Percentiles rank a stretch among this genome's conserved stretches.
phyloP scores from a whole-genome alignment of 2,888 invertebrate species.

The Salpingus planirostris region DNA sequence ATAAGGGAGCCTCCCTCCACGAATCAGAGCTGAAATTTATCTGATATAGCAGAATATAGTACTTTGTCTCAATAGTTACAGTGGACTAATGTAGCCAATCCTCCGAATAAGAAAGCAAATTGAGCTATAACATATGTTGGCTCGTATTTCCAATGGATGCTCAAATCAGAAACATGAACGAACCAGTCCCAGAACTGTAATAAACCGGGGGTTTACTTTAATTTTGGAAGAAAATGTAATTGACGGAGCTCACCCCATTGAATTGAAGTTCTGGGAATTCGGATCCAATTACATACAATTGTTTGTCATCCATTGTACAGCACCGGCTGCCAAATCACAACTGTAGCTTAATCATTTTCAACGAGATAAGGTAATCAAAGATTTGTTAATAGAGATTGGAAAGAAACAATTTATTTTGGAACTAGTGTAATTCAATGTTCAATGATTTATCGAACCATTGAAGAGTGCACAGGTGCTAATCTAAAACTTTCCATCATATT shows the following conservation, averaged over 20 bases:
- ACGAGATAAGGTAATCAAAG: no score
- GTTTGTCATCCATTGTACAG: constrained; percentile 23
- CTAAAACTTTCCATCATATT: no score
- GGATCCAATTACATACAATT: constrained; percentile 29
- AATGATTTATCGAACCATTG: constrained; percentile 1
- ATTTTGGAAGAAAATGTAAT: background rate
- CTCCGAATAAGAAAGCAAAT: constrained; percentile 51
- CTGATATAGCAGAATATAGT: background rate
- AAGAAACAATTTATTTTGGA: no score
- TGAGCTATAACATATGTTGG: constrained; percentile 60
- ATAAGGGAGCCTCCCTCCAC: constrained; percentile 66
- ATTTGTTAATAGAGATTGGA: no score
- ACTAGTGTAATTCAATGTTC: background rate
- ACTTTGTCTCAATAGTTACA: constrained; percentile 41
- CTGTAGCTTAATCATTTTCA: no score
- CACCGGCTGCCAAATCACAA: background rate
- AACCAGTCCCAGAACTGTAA: constrained; percentile 55
- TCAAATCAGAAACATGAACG: constrained; percentile 47
- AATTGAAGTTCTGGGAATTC: constrained; percentile 32
- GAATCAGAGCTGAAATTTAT: constrained; percentile 49
- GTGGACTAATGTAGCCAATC: constrained; percentile 56
- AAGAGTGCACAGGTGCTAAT: background rate
- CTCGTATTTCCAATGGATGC: constrained; percentile 53
- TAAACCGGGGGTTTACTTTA: constrained; percentile 4
- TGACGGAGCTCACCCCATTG: constrained; percentile 29